Evolutionary conservation across 2,113 vertebrate species (phyloP).

Genomic region (Lepus europaeus): DNA sequence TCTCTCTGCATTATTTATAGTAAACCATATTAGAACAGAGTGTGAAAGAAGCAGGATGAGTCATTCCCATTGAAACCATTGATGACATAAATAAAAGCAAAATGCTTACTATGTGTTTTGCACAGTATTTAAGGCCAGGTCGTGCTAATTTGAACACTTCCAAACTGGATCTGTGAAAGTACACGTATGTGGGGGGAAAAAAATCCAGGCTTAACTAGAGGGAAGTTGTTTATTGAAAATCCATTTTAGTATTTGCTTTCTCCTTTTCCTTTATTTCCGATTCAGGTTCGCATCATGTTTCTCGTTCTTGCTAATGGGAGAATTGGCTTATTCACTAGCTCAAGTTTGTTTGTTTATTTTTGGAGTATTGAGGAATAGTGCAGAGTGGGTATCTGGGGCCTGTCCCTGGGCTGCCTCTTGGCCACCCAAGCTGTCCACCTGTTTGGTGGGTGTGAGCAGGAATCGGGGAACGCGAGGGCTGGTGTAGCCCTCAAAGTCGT

Average conservation of each 20-base stretch:
- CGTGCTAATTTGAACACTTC: slow-evolving; percentile 81
- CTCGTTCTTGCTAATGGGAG: neutral
- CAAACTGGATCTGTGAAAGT: slow-evolving; percentile 66
- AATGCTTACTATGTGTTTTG: slow-evolving; percentile 85
- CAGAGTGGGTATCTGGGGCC: neutral
- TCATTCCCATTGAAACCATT: slow-evolving; percentile 86
- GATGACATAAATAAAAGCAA: slow-evolving; percentile 86
- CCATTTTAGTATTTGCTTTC: neutral
- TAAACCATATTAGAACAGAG: slow-evolving; percentile 86
- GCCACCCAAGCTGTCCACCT: too few relatives aligned
- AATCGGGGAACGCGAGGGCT: neutral
- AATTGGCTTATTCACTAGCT: neutral
- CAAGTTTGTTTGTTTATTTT: neutral
- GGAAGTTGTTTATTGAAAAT: neutral
- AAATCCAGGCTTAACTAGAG: slow-evolving; percentile 59
- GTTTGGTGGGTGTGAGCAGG: neutral
- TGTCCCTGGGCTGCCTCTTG: neutral
- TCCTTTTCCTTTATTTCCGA: slow-evolving; percentile 6
- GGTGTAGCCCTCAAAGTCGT: neutral
- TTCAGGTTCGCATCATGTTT: neutral
- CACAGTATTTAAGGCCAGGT: slow-evolving; percentile 83
- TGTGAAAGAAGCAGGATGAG: slow-evolving; percentile 86
- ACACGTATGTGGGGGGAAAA: slow-evolving; percentile 31
- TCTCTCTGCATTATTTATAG: slow-evolving; percentile 85
- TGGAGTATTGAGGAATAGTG: neutral